Percentiles rank a stretch among this genome's conserved stretches.
These are phyloP conservation scores for Alsophila aescularia DNA, from an alignment of 2,888 invertebrate genomes.

Conservation along the genomic window DNA sequence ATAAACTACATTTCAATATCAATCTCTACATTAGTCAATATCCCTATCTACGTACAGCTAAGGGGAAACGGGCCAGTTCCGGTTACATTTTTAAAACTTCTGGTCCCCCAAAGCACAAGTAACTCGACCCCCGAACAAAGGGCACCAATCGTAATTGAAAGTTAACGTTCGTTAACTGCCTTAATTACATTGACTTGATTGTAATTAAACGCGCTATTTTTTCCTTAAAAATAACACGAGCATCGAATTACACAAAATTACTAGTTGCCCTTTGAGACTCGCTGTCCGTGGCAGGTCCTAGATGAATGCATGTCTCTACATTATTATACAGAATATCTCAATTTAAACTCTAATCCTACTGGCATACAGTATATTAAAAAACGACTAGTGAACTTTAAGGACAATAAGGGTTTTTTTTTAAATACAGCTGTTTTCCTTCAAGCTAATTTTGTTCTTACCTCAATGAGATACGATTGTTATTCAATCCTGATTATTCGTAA, in stretches of 20 bases:
- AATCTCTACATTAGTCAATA: not conserved
- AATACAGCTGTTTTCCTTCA: slow-evolving; percentile 30
- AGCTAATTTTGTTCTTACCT: slow-evolving; percentile 28
- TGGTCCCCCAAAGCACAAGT: slow-evolving; percentile 10
- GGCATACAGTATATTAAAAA: slow-evolving; percentile 14
- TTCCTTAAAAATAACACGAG: slow-evolving; percentile 49
- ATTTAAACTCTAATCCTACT: slow-evolving; percentile 20
- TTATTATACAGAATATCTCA: slow-evolving; percentile 30
- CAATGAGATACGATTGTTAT: slow-evolving; percentile 28
- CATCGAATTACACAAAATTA: slow-evolving; percentile 68
- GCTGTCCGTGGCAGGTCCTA: slow-evolving; percentile 40
- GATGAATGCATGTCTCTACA: slow-evolving; percentile 30
- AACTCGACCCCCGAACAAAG: slow-evolving; percentile 46
- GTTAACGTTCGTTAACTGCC: slow-evolving; percentile 58
- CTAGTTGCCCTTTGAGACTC: slow-evolving; percentile 51
- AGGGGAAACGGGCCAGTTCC: not conserved
- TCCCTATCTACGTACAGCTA: not conserved
- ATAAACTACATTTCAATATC: too few species aligned
- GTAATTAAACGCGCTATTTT: slow-evolving; percentile 66
- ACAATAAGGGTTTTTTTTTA: slow-evolving; percentile 44
- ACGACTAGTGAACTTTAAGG: slow-evolving; percentile 29
- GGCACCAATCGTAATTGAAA: slow-evolving; percentile 59
- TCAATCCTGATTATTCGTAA: slow-evolving; percentile 18
- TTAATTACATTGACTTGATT: slow-evolving; percentile 59
- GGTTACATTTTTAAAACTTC: not conserved